Conservation (phyloP, 1,140 invertebrate species). For the Eupeodes corollae region DNA sequence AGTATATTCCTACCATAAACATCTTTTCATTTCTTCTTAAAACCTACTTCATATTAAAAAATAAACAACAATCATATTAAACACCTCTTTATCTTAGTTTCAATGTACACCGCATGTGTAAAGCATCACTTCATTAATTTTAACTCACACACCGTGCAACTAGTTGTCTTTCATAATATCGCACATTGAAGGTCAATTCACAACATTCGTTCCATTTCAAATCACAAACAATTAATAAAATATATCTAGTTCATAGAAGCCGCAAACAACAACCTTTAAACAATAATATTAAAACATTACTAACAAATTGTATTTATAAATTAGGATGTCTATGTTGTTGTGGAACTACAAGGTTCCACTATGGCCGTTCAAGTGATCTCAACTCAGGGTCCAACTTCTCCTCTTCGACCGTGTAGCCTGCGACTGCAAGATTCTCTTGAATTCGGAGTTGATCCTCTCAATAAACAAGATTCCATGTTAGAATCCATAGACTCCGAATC, state of each 20-base stretch:
- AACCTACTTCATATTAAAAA: too few relatives aligned
- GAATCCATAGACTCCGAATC: slow-evolving; percentile 35
- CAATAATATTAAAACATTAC: neutral
- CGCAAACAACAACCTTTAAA: neutral
- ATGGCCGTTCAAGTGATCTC: slow-evolving; percentile 50
- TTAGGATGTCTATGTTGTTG: slow-evolving; percentile 59
- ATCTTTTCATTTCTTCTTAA: too few relatives aligned
- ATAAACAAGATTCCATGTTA: slow-evolving; percentile 39
- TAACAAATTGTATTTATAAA: slow-evolving; percentile 22
- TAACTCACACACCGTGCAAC: too few relatives aligned
- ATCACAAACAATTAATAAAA: neutral
- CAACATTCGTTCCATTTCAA: too few relatives aligned
- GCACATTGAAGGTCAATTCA: too few relatives aligned
- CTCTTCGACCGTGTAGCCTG: slow-evolving; percentile 43
- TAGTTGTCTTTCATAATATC: too few relatives aligned
- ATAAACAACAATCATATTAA: too few relatives aligned
- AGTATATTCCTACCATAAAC: too few relatives aligned
- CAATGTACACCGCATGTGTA: too few relatives aligned
- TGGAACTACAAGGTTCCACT: slow-evolving; percentile 61
- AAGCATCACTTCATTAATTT: too few relatives aligned
- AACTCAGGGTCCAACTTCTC: slow-evolving; percentile 40
- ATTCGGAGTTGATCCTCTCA: slow-evolving; percentile 46
- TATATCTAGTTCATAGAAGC: neutral
- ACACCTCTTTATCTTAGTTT: too few relatives aligned
- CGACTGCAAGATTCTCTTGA: slow-evolving; percentile 52